Percentiles rank a stretch among this genome's conserved stretches.
These are phyloP conservation scores for Characodon lateralis DNA, from an alignment of 2,797 vertebrate genomes.

Conservation along the genomic window DNA sequence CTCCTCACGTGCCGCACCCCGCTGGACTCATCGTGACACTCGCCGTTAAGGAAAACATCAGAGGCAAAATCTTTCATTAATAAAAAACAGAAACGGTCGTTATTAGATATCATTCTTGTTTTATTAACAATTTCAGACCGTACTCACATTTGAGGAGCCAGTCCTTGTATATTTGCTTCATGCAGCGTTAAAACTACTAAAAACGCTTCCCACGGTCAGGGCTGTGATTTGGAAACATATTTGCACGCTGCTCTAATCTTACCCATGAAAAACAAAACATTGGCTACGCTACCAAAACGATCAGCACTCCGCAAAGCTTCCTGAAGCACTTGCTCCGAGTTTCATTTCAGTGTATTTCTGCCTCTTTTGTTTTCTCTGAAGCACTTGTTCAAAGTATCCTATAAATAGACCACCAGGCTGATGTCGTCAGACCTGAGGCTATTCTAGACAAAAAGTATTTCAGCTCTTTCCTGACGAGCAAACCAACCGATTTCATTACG, in stretches of 20 bases:
- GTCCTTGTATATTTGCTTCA: background rate
- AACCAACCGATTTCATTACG: slow-evolving; percentile 15
- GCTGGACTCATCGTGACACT: slow-evolving; percentile 92
- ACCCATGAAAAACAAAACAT: background rate
- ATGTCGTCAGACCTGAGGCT: slow-evolving; percentile 13
- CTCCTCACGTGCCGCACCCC: slow-evolving; percentile 97
- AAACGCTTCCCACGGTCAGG: background rate
- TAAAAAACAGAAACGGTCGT: background rate
- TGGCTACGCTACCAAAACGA: background rate
- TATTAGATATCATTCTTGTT: background rate
- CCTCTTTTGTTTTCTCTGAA: slow-evolving; percentile 36
- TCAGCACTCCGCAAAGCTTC: background rate
- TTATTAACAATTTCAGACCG: background rate
- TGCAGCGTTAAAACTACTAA: background rate
- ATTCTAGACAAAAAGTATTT: slow-evolving; percentile 7
- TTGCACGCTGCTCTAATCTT: background rate
- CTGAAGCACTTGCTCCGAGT: slow-evolving; percentile 2
- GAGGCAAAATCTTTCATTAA: background rate
- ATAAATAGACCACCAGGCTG: slow-evolving; percentile 38
- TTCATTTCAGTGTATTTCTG: slow-evolving; percentile 30
- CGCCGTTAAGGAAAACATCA: slow-evolving; percentile 82
- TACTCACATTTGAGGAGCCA: background rate
- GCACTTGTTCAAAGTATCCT: slow-evolving; percentile 41
- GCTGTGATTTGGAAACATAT: slow-evolving; percentile 1
- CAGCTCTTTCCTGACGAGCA: slow-evolving; percentile 22